phyloP scores from a whole-genome alignment of 2,113 vertebrate species.

The Lepidothrix coronata region DNA sequence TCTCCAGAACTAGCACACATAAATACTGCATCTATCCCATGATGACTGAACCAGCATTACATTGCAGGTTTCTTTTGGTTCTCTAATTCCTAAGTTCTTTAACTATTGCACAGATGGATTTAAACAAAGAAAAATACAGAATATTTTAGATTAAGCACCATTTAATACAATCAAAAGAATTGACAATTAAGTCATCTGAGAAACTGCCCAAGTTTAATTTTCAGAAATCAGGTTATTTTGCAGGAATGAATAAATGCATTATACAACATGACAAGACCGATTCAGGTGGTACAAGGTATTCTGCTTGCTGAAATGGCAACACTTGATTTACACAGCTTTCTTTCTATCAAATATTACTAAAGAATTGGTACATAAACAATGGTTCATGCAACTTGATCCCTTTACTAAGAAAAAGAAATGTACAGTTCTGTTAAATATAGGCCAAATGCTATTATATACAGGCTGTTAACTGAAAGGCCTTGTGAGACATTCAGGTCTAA shows the following conservation, averaged over 20 bases:
- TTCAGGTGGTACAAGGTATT: constrained; percentile 20
- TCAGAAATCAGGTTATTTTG: constrained; percentile 16
- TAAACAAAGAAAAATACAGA: not conserved
- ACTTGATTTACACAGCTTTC: constrained; percentile 58
- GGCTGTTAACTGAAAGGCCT: constrained; percentile 42
- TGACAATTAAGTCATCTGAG: not conserved
- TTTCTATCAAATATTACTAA: constrained; percentile 33
- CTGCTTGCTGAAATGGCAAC: constrained; percentile 12
- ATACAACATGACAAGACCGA: not conserved
- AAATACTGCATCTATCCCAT: constrained; percentile 22
- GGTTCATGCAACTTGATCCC: constrained; percentile 50
- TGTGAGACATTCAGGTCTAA: constrained; percentile 43
- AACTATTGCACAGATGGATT: not conserved
- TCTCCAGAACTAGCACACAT: constrained; percentile 21
- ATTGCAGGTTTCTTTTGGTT: not conserved
- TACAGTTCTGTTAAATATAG: constrained; percentile 54
- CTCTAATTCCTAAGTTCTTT: not conserved
- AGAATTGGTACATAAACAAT: constrained; percentile 32
- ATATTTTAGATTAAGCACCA: not conserved
- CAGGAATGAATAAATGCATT: constrained; percentile 4
- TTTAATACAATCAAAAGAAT: not conserved
- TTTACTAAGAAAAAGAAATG: constrained; percentile 45
- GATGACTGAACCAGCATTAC: not conserved
- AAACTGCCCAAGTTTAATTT: constrained; percentile 20
- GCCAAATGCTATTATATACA: constrained; percentile 52